These are phyloP conservation scores for Grapholita molesta DNA, from an alignment of 1,140 invertebrate species.

Conservation along the genomic window DNA sequence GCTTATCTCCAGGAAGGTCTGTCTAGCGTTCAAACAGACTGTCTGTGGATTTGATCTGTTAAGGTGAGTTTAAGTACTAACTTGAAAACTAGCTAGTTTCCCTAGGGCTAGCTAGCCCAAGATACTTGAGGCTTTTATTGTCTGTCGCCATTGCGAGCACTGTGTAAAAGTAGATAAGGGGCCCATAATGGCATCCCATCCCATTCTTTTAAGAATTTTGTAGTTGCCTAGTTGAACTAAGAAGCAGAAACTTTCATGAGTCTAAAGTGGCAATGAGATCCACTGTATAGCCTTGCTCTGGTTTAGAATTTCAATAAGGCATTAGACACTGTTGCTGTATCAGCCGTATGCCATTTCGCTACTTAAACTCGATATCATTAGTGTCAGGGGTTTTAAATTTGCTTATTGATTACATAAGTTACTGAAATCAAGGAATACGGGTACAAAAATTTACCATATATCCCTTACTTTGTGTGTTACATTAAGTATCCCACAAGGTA, in stretches of 20 bases:
- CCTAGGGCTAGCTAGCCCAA: too few relatives aligned
- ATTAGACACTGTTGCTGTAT: background rate
- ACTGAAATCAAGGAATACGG: too few relatives aligned
- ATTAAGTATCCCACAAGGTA: background rate
- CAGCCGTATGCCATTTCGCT: background rate
- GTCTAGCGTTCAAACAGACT: conserved; percentile 98
- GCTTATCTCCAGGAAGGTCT: conserved; percentile 99
- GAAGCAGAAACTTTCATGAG: too few relatives aligned
- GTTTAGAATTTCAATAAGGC: background rate
- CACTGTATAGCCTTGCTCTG: background rate
- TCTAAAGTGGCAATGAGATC: too few relatives aligned
- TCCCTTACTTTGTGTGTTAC: background rate
- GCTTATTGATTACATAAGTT: background rate
- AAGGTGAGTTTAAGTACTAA: conserved; percentile 77
- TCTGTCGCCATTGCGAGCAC: too few relatives aligned
- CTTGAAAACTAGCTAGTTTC: too few relatives aligned
- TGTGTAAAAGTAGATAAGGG: too few relatives aligned
- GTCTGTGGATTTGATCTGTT: conserved; percentile 99
- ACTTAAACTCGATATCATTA: background rate
- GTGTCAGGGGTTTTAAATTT: background rate
- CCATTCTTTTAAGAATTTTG: too few relatives aligned
- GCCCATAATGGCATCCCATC: too few relatives aligned
- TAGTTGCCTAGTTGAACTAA: too few relatives aligned
- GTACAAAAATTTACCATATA: too few relatives aligned
- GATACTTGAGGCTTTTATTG: too few relatives aligned